Evolutionary conservation across 2,797 vertebrate species (phyloP).

Genomic region (Cottoperca gobio): DNA sequence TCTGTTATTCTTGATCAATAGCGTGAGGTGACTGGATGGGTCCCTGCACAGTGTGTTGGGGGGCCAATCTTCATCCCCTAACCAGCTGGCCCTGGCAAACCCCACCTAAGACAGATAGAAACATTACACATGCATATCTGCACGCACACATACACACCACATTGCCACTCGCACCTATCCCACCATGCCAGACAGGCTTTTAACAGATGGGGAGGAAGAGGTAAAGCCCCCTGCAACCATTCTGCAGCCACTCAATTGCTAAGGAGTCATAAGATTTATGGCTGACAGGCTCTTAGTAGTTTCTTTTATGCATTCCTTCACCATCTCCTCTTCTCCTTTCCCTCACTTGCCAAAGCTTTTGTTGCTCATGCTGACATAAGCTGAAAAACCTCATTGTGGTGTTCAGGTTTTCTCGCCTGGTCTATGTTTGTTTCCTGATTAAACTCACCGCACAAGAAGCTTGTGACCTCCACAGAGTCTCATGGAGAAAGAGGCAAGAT

Average conservation of each 20-base stretch:
- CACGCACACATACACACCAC: conserved; percentile 26
- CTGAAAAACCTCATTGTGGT: conserved; percentile 59
- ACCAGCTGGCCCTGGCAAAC: conserved; percentile 72
- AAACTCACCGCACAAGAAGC: conserved; percentile 43
- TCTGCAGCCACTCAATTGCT: conserved; percentile 51
- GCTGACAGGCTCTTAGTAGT: conserved; percentile 52
- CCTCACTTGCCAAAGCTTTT: conserved; percentile 41
- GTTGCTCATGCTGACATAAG: conserved; percentile 67
- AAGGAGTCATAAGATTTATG: conserved; percentile 68
- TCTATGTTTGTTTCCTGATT: conserved; percentile 56
- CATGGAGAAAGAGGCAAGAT: conserved; percentile 13
- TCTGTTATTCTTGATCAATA: conserved; percentile 72
- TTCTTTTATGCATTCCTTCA: conserved; percentile 67
- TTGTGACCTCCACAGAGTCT: conserved; percentile 27
- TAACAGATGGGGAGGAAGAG: conserved; percentile 66
- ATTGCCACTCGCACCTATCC: conserved; percentile 28
- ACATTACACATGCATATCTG: conserved; percentile 39
- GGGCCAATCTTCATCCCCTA: conserved; percentile 53
- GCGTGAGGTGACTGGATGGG: conserved; percentile 65
- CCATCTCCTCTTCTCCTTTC: conserved; percentile 47
- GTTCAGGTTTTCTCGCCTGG: conserved; percentile 28
- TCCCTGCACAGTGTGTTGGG: conserved; percentile 61
- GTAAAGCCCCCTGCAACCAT: conserved; percentile 54
- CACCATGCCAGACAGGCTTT: conserved; percentile 44
- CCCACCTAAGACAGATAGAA: conserved; percentile 58